Evolutionary conservation across 2,113 vertebrate species (phyloP), one percentile per base, ranked within the genome.

Genomic region (Callithrix jacchus): DNA sequence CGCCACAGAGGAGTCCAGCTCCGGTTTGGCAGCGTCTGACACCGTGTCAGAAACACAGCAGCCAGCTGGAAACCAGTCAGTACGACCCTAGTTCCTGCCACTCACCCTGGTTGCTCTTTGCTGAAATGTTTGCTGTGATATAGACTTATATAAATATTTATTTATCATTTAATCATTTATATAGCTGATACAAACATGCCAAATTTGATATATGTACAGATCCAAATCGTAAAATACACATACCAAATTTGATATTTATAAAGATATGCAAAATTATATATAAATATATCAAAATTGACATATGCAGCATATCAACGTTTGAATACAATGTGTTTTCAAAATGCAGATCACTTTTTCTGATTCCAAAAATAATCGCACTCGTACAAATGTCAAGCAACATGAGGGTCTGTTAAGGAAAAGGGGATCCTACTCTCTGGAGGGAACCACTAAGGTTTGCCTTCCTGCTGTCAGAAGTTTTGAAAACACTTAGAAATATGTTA

Each of bases 61-160:
- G 5, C 88, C n/a, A 0, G 0, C 40, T 58, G 4, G 27, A 54
- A 52, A 82, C 66, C 1, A 12, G 9, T 7, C 11, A 32, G 2
- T 8, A 0, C 0, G 12, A 64, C 27, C 30, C 27, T 6, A 14
- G 4, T n/a, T 27, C 8, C 21, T 1, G 1, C 47, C 61, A 7
- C 3, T 25, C 12, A 17, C 35, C 49, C 35, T 83, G 9, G 12
- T 47, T 70, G 7, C 14, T 35, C 45, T 84, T 94, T 87, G 23
- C 58, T n/a, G 25, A 81, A 94, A 80, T 0, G 9, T 4, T 85
- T n/a, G 10, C 47, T 71, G 9, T 47, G 20, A n/a, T 9, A 30
- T 14, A 76, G 30, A 0, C 14, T 0, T 73, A 3, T 23, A 12
- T 37, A 47, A 84, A 47, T 56, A 66, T 47, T 47, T 49, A 6